phyloP scores from a whole-genome alignment of 2,797 vertebrate species.

The Pteronotus mesoamericanus region DNA sequence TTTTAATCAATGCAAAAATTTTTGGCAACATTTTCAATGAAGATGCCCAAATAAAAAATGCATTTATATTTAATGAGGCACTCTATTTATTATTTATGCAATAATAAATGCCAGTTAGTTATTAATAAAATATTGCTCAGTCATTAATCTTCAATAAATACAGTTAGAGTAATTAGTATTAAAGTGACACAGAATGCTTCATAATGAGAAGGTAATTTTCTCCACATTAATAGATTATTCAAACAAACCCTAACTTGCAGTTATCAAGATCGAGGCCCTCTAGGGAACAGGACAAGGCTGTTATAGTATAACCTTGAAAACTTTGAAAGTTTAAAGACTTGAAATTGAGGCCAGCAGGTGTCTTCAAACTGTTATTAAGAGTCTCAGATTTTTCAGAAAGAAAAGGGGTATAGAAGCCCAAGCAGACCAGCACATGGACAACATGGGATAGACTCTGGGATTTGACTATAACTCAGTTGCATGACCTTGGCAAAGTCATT shows the following conservation, averaged over 20 bases:
- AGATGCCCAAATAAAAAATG: slow-evolving; percentile 59
- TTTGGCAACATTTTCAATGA: slow-evolving; percentile 63
- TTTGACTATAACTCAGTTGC: not conserved
- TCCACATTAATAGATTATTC: slow-evolving; percentile 71
- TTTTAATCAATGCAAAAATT: slow-evolving; percentile 65
- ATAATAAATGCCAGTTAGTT: slow-evolving; percentile 66
- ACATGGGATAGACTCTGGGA: not conserved
- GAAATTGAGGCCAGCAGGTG: slow-evolving; percentile 7
- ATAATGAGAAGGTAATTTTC: slow-evolving; percentile 77
- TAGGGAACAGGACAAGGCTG: not conserved
- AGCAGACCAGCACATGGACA: not conserved
- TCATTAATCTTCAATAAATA: slow-evolving; percentile 75
- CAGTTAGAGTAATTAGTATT: slow-evolving; percentile 60
- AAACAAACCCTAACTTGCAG: slow-evolving; percentile 64
- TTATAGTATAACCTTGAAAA: slow-evolving; percentile 67
- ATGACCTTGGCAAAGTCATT: not conserved
- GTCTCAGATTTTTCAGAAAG: not conserved
- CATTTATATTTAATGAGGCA: slow-evolving; percentile 71
- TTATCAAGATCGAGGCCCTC: slow-evolving; percentile 56
- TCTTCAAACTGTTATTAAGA: not conserved
- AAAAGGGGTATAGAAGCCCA: not conserved
- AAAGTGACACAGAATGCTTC: slow-evolving; percentile 70
- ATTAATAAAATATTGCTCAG: slow-evolving; percentile 70
- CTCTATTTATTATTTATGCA: slow-evolving; percentile 78
- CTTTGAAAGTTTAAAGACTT: slow-evolving; percentile 37